Conservation (phyloP, 2,888 invertebrate species). For the Chaitophorus viminalis region DNA sequence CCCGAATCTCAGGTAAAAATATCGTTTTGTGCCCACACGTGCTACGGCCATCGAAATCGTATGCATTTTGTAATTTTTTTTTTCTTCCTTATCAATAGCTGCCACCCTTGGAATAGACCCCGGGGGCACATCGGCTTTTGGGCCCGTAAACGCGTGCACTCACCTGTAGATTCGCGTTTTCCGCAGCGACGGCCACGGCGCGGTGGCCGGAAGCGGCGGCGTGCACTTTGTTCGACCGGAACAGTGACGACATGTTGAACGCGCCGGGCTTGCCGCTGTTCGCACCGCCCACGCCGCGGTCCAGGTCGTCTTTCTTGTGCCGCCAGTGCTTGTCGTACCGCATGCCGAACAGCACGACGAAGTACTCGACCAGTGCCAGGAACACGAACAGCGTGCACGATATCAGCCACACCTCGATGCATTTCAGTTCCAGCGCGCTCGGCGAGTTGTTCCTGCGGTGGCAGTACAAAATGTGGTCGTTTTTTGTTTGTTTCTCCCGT, state of each 20-base stretch:
- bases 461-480: neutral
- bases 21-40: too few relatives aligned
- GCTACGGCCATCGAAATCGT: too few relatives aligned
- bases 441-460: conserved; percentile 73
- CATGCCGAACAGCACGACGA: conserved; percentile 75
- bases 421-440: conserved; percentile 74
- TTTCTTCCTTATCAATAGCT: too few relatives aligned
- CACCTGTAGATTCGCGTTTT: conserved; percentile 2
- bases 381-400: conserved; percentile 76
- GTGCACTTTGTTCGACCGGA: conserved; percentile 65
- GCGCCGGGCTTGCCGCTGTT: conserved; percentile 14
- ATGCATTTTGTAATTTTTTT: too few relatives aligned
- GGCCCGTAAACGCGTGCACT: neutral
- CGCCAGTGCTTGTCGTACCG: conserved; percentile 76
- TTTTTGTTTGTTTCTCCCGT: too few relatives aligned
- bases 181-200: neutral
- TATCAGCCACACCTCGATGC: conserved; percentile 76
- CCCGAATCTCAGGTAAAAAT: too few relatives aligned
- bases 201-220: conserved; percentile 4
- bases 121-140: neutral
- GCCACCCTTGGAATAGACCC: too few relatives aligned
- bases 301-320: conserved; percentile 66
- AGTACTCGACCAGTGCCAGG: conserved; percentile 74
- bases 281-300: conserved; percentile 45
- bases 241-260: conserved; percentile 68